Evolutionary conservation across 2,888 invertebrate species (phyloP).

Genomic region (Lepidochrysops patricia): DNA sequence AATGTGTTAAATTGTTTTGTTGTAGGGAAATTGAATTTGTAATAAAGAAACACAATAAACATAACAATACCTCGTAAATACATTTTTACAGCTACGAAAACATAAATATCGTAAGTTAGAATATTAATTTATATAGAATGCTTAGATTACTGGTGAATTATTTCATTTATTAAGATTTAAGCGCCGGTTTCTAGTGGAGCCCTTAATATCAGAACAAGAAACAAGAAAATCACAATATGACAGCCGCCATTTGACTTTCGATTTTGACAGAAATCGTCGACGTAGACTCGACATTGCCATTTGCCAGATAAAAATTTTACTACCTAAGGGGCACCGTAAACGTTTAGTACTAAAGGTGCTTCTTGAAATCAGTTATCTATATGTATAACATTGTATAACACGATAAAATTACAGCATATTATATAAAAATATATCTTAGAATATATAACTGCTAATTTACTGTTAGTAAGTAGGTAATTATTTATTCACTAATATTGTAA

Average conservation of each 20-base stretch:
- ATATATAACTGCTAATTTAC: no score
- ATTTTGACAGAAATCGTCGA: slow-evolving; percentile 49
- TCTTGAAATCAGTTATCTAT: no score
- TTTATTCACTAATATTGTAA: no score
- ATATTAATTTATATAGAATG: background rate
- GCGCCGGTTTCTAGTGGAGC: slow-evolving; percentile 23
- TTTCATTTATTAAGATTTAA: slow-evolving; percentile 14
- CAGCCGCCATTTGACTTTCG: no score
- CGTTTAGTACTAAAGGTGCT: no score
- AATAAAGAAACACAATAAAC: background rate
- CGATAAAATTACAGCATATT: no score
- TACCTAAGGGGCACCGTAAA: no score
- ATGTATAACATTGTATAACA: no score
- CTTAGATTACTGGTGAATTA: slow-evolving; percentile 6
- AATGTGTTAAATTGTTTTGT: background rate
- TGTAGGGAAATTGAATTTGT: background rate
- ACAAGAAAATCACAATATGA: background rate
- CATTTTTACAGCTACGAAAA: background rate
- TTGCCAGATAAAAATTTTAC: slow-evolving; percentile 25
- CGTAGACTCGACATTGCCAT: slow-evolving; percentile 43
- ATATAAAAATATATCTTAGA: no score
- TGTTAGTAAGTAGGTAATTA: no score
- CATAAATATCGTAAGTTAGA: slow-evolving; percentile 1
- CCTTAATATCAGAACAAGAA: background rate
- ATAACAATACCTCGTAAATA: slow-evolving; percentile 10